Base-by-base conservation (phyloP, 2,113 vertebrate species). In the Hydrolagus affinis region DNA sequence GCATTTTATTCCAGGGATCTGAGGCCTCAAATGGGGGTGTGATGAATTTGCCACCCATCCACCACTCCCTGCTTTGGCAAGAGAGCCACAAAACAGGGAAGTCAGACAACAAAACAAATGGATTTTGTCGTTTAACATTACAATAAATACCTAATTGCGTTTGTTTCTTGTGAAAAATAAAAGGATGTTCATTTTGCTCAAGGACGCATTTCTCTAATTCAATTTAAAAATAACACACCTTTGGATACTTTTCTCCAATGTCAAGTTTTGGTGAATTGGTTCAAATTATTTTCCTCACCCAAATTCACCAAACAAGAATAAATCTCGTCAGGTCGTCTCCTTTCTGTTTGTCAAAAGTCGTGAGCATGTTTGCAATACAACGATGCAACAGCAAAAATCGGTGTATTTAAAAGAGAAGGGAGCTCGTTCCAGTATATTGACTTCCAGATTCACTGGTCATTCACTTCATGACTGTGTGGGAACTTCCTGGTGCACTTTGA, bases 31-130 rank as follows among this genome's bases (percentile, higher is more conserved):
- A 11, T 64, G 2, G 59, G 77, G n/a, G 77, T 25, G n/a, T 25
- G 11, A 80, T 28, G 19, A 23, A 64, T 60, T 80, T 80, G 28
- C 11, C 11, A 80, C 15, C n/a, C 44, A 21, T 62, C 64, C 77
- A 44, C 44, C 44, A 64, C 12, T 80, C 59, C n/a, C 78, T 66
- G 78, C 19, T 66, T 68, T 17, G 17, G 62, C 44, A 66, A 19
- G 17, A 21, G 15, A 32, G 2, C 7, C 23, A 19, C 59, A 32
- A n/a, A 72, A 72, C 23, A n/a, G 23, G 78, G 17, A 83, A 17
- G 32, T 62, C 76, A 28, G 60, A 15, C 60, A 19, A 32, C 78
- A 83, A 23, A 83, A 60, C 60, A 83, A 83, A 66, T 66, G 60
- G 62, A 28, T 28, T 64, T 83, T 60, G 9, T 28, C 44, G 1